Evolutionary conservation across 2,113 vertebrate genomes (phyloP).

Genomic region (Chinchilla lanigera): DNA sequence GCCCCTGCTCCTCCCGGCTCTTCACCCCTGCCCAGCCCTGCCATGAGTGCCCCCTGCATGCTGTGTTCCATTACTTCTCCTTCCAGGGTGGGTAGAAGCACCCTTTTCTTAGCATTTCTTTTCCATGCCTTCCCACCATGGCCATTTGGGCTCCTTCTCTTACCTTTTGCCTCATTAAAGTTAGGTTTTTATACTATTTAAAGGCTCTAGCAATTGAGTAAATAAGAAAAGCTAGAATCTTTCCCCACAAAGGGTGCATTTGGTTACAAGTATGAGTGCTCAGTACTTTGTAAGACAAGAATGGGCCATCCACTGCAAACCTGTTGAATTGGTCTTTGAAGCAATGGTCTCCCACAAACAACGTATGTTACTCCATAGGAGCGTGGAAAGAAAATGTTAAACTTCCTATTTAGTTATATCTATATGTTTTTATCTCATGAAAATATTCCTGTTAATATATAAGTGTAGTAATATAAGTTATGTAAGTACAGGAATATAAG

Average conservation of each 20-base stretch:
- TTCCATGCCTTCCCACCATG: background rate
- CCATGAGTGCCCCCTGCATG: rapidly evolving
- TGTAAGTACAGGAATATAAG: background rate
- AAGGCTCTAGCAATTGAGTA: background rate
- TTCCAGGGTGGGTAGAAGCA: background rate
- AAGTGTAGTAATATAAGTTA: background rate
- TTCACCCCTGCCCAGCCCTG: too few relatives aligned
- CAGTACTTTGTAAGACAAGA: background rate
- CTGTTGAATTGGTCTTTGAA: rapidly evolving
- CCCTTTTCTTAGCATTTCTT: background rate
- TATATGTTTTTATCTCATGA: background rate
- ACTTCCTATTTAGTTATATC: background rate
- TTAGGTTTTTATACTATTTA: background rate
- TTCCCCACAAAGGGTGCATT: background rate
- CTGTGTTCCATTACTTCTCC: background rate
- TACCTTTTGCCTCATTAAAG: background rate
- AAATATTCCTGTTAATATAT: background rate
- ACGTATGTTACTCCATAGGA: rapidly evolving
- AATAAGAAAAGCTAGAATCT: background rate
- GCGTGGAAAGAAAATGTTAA: background rate
- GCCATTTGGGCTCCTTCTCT: background rate
- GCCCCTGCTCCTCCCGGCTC: rapidly evolving
- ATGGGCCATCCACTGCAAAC: too few relatives aligned
- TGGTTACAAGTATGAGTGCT: rapidly evolving
- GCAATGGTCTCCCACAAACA: background rate